These are phyloP conservation scores for Thymelicus sylvestris DNA, from an alignment of 2,888 invertebrate species.

Conservation along the genomic window DNA sequence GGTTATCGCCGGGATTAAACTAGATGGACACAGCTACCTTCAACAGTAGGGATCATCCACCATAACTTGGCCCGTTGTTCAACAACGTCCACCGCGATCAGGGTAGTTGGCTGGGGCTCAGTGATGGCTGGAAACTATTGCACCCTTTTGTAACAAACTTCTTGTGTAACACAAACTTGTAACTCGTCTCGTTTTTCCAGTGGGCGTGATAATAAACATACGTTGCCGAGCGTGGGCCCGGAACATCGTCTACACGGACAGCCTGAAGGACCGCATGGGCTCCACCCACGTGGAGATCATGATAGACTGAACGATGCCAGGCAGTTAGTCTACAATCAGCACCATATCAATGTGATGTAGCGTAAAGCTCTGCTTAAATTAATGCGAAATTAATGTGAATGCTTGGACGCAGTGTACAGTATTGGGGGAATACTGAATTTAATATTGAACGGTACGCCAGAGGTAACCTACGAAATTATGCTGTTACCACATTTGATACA, in stretches of 20 bases:
- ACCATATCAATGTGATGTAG: conserved; percentile 17
- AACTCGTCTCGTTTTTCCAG: conserved; percentile 57
- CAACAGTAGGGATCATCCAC: no score
- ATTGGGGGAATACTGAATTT: no score
- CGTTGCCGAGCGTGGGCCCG: conserved; percentile 89
- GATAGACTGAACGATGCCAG: conserved; percentile 64
- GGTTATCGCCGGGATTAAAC: no score
- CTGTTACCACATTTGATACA: no score
- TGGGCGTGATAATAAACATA: conserved; percentile 86
- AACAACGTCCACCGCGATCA: no score
- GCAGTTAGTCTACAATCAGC: background rate
- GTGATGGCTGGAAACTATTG: background rate
- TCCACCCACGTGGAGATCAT: conserved; percentile 78
- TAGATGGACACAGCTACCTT: no score
- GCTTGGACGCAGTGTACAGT: no score
- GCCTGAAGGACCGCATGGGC: conserved; percentile 73
- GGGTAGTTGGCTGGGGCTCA: no score
- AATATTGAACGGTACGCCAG: background rate
- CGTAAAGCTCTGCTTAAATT: background rate
- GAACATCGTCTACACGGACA: conserved; percentile 84
- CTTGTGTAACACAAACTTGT: no score
- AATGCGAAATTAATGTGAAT: background rate
- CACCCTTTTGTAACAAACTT: no score
- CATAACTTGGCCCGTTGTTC: no score
- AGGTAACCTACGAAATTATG: no score